phyloP scores from a whole-genome alignment of 2,113 vertebrate species.

The Emydocephalus ijimae region DNA sequence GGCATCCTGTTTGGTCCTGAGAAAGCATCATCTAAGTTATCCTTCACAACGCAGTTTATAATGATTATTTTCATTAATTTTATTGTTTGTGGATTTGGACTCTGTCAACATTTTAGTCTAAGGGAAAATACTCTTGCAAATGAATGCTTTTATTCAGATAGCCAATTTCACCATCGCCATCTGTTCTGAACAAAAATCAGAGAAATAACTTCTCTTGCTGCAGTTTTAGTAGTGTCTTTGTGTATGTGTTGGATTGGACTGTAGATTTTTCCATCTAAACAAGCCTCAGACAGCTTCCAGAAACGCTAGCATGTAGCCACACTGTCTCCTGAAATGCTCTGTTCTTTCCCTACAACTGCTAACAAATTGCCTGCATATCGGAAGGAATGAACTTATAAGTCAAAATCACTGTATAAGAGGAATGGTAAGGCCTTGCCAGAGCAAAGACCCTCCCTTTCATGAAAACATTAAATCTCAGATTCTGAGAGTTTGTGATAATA shows the following conservation, averaged over 20 bases:
- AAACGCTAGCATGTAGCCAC: conserved; percentile 14
- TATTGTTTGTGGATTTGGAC: background rate
- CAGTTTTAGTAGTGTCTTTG: conserved; percentile 7
- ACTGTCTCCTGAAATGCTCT: conserved; percentile 28
- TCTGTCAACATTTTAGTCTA: background rate
- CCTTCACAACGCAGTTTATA: background rate
- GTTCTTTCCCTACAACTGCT: conserved; percentile 11
- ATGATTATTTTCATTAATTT: background rate
- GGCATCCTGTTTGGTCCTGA: background rate
- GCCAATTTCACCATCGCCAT: background rate
- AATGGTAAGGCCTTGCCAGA: background rate
- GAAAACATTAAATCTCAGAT: background rate
- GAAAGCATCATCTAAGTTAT: background rate
- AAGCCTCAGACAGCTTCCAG: conserved; percentile 18
- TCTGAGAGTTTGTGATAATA: background rate
- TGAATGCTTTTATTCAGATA: background rate
- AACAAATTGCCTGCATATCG: conserved; percentile 9
- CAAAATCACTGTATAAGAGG: conserved; percentile 1
- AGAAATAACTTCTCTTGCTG: conserved; percentile 1
- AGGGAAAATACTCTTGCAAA: background rate
- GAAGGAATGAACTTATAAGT: conserved; percentile 15
- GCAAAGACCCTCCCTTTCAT: background rate
- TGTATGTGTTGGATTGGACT: conserved; percentile 31
- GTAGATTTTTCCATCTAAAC: conserved; percentile 30
- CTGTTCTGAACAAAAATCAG: background rate